phyloP scores from a whole-genome alignment of 2,113 vertebrate species.

The Percopsis transmontana region DNA sequence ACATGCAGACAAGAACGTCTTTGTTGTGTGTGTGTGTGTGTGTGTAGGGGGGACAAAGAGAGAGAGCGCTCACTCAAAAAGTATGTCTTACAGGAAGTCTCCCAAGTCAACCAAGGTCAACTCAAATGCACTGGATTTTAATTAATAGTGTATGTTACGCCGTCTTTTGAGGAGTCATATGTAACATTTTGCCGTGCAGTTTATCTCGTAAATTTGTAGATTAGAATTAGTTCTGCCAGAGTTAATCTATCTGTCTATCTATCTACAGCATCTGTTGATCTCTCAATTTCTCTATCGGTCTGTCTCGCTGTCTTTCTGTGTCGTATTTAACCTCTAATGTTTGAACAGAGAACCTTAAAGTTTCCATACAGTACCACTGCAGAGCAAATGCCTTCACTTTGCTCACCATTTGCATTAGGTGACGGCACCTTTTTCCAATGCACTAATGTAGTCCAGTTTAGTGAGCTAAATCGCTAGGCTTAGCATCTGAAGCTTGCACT shows the following conservation, averaged over 20 bases:
- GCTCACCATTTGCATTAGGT: conserved; percentile 61
- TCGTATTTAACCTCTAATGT: no score
- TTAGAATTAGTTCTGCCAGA: conserved; percentile 34
- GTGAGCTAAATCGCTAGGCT: conserved; percentile 55
- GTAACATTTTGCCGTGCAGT: neutral
- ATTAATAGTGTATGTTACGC: conserved; percentile 45
- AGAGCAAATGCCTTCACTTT: conserved; percentile 5
- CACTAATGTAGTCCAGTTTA: conserved; percentile 61
- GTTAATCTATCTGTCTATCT: neutral
- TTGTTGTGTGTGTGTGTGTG: conserved; percentile 48
- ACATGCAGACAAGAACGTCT: conserved; percentile 66
- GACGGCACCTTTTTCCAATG: conserved; percentile 60
- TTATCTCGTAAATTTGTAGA: conserved; percentile 35
- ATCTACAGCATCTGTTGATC: neutral
- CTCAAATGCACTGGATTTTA: conserved; percentile 47
- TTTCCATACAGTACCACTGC: no score
- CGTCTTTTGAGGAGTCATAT: neutral
- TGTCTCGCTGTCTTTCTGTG: neutral
- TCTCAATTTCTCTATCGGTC: neutral
- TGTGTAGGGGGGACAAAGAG: conserved; percentile 19
- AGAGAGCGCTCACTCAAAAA: conserved; percentile 44
- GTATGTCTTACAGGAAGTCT: conserved; percentile 69
- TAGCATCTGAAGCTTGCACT: conserved; percentile 48
- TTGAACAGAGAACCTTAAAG: no score
- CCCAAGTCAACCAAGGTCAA: conserved; percentile 33